These are phyloP conservation scores for Phrynocephalus forsythii DNA, from an alignment of 2,797 vertebrate species.

Conservation along the genomic window DNA sequence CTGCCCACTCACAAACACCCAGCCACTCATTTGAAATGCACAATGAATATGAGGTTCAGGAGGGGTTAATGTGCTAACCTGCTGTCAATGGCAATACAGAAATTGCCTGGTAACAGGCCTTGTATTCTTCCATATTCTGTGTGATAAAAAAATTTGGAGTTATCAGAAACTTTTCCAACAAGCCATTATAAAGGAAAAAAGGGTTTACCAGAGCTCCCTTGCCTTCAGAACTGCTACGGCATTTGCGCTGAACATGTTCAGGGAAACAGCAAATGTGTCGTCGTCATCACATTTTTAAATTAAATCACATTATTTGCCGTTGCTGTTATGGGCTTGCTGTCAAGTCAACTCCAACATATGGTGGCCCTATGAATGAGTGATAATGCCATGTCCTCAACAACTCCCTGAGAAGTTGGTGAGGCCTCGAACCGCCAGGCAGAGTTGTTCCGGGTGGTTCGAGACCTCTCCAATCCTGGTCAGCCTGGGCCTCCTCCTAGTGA, in stretches of 20 bases:
- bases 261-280: not conserved
- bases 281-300: not conserved
- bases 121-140: not conserved
- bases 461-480: too few species aligned
- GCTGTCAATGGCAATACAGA: not conserved
- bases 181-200: not conserved
- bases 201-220: not conserved
- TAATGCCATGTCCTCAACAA: too few species aligned
- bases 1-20: too few species aligned
- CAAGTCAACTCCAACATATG: too few species aligned
- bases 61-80: not conserved
- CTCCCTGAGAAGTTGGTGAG: too few species aligned
- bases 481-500: too few species aligned
- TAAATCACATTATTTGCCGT: not conserved
- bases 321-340: too few species aligned
- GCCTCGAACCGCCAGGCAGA: too few species aligned
- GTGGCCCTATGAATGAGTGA: too few species aligned
- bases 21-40: not conserved
- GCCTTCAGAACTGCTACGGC: not conserved
- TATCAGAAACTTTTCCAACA: not conserved
- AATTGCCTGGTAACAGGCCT: not conserved
- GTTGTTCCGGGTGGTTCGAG: too few species aligned
- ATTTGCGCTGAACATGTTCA: not conserved
- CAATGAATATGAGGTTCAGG: fast-evolving
- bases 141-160: not conserved